Conservation (phyloP, 2,113 vertebrate species). For the Camarhynchus parvulus region DNA sequence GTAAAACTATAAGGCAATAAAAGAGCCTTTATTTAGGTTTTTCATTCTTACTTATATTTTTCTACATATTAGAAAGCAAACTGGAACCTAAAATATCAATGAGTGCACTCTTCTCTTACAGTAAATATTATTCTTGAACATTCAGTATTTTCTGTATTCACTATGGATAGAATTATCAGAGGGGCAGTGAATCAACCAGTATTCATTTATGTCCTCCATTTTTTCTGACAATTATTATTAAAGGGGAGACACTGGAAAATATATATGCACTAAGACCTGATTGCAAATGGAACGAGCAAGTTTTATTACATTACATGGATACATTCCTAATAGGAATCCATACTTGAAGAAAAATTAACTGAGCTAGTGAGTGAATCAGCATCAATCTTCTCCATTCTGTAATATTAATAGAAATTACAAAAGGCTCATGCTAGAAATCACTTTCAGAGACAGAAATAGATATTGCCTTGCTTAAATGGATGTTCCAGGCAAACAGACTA, state of each 20-base stretch:
- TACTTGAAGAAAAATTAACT: constrained; percentile 67
- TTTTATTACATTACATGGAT: constrained; percentile 10
- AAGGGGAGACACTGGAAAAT: not conserved
- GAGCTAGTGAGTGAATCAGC: constrained; percentile 38
- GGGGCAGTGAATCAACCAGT: not conserved
- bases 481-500: constrained; percentile 69
- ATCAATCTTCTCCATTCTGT: constrained; percentile 61
- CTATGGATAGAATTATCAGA: not conserved
- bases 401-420: constrained; percentile 72
- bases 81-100: not conserved
- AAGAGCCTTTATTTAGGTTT: not conserved
- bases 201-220: not conserved
- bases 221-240: constrained; percentile 39
- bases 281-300: not conserved
- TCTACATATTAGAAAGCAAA: not conserved
- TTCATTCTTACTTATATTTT: not conserved
- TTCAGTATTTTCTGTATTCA: not conserved
- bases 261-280: constrained; percentile 6
- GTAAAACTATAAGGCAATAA: not conserved
- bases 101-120: not conserved
- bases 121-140: not conserved
- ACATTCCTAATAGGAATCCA: constrained; percentile 30
- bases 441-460: constrained; percentile 61
- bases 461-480: constrained; percentile 54
- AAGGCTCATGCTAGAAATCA: constrained; percentile 66